Evolutionary conservation across 2,113 vertebrate genomes (phyloP).

Genomic region (Carassius carassius): DNA sequence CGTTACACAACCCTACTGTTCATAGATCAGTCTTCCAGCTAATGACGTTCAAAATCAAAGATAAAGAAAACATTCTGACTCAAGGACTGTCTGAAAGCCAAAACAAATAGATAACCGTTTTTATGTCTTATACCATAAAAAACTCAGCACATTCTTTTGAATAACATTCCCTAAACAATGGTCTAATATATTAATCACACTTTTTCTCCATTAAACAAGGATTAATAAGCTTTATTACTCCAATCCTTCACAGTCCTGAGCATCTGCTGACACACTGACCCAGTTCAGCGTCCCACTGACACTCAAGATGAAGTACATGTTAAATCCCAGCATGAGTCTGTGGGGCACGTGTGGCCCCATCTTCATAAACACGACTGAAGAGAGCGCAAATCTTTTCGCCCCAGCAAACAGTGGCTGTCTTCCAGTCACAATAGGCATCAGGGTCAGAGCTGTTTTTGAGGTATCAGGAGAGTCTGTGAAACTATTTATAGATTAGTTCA

Average conservation of each 20-base stretch:
- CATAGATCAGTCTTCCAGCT: not conserved
- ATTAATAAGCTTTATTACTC: not conserved
- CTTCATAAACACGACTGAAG: not conserved
- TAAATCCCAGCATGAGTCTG: slow-evolving; percentile 37
- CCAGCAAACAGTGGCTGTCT: slow-evolving; percentile 16
- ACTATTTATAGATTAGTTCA: not conserved
- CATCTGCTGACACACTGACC: slow-evolving; percentile 59
- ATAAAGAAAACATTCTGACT: not conserved
- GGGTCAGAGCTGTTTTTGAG: not conserved
- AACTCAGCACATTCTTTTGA: not conserved
- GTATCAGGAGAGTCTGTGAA: not conserved
- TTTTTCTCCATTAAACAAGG: not conserved
- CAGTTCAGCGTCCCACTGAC: slow-evolving; percentile 53
- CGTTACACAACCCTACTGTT: not conserved
- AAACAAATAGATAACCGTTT: not conserved
- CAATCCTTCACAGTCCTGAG: slow-evolving; percentile 23
- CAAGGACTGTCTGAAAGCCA: not conserved
- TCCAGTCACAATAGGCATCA: not conserved
- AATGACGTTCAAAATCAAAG: not conserved
- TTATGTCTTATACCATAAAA: not conserved
- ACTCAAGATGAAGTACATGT: slow-evolving; percentile 43
- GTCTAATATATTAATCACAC: not conserved
- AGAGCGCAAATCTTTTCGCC: not conserved
- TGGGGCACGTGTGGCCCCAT: slow-evolving; percentile 19
- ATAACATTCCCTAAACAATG: not conserved